Conservation (phyloP, 2,797 vertebrate genomes). For the Telmatherina bonti region DNA sequence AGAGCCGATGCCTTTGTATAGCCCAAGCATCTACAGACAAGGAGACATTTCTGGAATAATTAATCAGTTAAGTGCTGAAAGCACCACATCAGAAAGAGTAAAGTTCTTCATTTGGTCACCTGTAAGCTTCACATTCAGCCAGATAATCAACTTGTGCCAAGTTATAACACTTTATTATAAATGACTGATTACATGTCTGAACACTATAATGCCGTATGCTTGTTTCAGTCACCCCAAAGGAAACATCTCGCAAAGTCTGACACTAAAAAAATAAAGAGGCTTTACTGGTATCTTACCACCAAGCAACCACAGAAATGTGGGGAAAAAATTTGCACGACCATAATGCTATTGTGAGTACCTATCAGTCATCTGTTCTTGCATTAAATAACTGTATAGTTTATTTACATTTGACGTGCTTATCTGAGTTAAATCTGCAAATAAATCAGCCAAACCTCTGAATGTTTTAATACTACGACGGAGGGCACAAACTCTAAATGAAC, state of each 20-base stretch:
- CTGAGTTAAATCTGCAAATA: neutral
- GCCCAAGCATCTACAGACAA: conserved; percentile 85
- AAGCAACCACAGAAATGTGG: neutral
- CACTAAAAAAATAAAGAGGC: neutral
- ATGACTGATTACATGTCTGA: neutral
- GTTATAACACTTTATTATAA: neutral
- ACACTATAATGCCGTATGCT: neutral
- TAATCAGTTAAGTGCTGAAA: neutral
- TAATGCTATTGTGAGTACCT: neutral
- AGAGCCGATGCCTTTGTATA: conserved; percentile 97
- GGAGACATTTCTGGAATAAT: conserved; percentile 4
- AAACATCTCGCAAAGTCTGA: too few relatives aligned
- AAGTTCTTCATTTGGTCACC: neutral
- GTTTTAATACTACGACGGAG: neutral
- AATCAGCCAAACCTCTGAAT: neutral
- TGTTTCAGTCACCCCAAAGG: neutral
- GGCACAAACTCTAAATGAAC: neutral
- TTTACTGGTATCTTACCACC: neutral
- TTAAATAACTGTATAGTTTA: too few relatives aligned
- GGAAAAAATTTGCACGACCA: neutral
- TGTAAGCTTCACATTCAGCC: neutral
- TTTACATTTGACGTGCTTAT: too few relatives aligned
- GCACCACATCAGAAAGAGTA: neutral
- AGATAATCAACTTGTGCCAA: neutral
- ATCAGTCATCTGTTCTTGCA: neutral